phyloP scores from a whole-genome alignment of 2,888 invertebrate genomes.

The Melolontha melolontha region DNA sequence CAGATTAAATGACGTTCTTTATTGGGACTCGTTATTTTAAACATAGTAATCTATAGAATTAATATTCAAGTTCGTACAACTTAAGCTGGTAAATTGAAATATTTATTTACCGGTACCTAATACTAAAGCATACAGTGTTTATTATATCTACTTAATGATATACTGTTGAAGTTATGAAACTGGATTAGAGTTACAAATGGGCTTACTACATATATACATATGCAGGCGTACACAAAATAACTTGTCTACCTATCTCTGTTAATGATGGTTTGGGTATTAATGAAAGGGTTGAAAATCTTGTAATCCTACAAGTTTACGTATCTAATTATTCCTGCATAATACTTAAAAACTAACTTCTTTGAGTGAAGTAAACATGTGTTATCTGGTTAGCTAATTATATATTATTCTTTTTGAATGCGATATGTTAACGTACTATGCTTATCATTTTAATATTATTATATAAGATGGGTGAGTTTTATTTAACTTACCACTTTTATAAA shows the following conservation, averaged over 20 bases:
- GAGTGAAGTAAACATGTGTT: too few species aligned
- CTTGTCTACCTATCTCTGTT: conserved; percentile 2
- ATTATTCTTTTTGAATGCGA: too few species aligned
- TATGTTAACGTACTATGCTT: too few species aligned
- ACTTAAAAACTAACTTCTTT: too few species aligned
- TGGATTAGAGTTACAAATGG: conserved; percentile 50
- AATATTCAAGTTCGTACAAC: background rate
- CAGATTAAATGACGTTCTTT: conserved; percentile 16
- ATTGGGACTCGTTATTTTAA: conserved; percentile 23
- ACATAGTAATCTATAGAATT: conserved; percentile 4
- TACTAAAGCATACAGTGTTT: conserved; percentile 16
- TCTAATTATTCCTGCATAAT: too few species aligned
- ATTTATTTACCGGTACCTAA: conserved; percentile 16
- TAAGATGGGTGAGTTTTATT: too few species aligned
- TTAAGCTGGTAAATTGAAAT: conserved; percentile 23
- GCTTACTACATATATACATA: conserved; percentile 39
- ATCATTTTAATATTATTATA: too few species aligned
- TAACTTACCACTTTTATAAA: too few species aligned
- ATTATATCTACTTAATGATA: conserved; percentile 44
- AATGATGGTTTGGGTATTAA: background rate
- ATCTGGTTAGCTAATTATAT: too few species aligned
- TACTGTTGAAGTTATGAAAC: conserved; percentile 48
- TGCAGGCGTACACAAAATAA: background rate
- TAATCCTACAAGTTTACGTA: too few species aligned
- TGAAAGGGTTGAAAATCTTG: too few species aligned